These are phyloP conservation scores for Hanleya hanleyi DNA, from an alignment of 2,888 invertebrate species.

Conservation along the genomic window DNA sequence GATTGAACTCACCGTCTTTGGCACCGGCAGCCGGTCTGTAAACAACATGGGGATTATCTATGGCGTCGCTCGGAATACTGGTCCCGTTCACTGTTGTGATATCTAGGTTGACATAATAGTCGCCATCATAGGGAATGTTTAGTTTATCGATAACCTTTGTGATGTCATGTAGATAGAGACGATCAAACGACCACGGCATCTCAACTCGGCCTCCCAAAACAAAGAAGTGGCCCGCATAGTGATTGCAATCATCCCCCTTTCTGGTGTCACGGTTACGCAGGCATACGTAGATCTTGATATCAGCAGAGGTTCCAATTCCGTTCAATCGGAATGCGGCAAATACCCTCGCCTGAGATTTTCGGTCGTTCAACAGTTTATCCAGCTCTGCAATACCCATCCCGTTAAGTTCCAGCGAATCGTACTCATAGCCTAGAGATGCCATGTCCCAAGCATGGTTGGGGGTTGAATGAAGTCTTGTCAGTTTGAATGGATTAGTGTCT, in stretches of 20 bases:
- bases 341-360: slow-evolving; percentile 19
- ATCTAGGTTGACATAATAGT: slow-evolving; percentile 27
- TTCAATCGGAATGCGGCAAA: slow-evolving; percentile 36
- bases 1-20: no score
- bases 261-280: slow-evolving; percentile 8
- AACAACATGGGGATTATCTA: slow-evolving; percentile 20
- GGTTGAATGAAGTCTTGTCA: slow-evolving; percentile 14
- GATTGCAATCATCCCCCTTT: slow-evolving; percentile 11
- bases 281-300: slow-evolving; percentile 32
- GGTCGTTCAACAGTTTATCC: slow-evolving; percentile 22
- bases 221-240: slow-evolving; percentile 40
- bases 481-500: slow-evolving; percentile 13
- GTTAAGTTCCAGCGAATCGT: slow-evolving; percentile 35
- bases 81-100: slow-evolving; percentile 39
- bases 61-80: slow-evolving; percentile 1
- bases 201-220: slow-evolving; percentile 40
- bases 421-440: slow-evolving; percentile 20
- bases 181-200: slow-evolving; percentile 39
- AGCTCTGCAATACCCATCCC: slow-evolving; percentile 26
- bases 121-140: slow-evolving; percentile 12
- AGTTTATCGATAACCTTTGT: slow-evolving; percentile 24
- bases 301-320: slow-evolving; percentile 36
- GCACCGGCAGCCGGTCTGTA: slow-evolving; percentile 23
- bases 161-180: slow-evolving; percentile 37
- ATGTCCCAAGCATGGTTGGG: slow-evolving; percentile 15